Evolutionary conservation across 1,140 invertebrate species (phyloP), one percentile per base, ranked within the genome.

Genomic region (Chionoecetes opilio): DNA sequence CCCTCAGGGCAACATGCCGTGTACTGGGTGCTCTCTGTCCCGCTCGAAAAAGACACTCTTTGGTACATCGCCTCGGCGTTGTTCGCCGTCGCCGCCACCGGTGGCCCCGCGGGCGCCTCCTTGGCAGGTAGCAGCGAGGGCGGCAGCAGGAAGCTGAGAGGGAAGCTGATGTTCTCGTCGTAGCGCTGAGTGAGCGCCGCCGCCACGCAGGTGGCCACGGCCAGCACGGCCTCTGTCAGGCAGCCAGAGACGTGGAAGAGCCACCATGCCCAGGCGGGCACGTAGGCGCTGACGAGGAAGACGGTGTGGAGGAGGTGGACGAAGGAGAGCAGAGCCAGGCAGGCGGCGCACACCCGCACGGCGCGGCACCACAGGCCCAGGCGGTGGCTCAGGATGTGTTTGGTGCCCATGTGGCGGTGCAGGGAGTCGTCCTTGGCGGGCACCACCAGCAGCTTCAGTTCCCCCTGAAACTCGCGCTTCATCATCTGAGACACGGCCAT

Each of bases 21-120:
- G 63, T 94, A 94, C 82, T 94, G 94, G 26, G 94, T 94, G 37
- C 94, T 94, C 90, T 94, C 94, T 6, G 94, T 94, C 38, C 94
- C 94, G 91, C 94, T 94, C 5, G 94, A 94, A 38, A 91, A 94
- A 21, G 94, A 94, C 91, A 94, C 94, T 94, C 94, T 94, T 94
- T 94, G 94, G 90, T 92, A 92, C 86, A 91, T 63, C 26, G 82
- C 82, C 46, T 92, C 85, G 8, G 89, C 89, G 26, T 94, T 91
- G 8, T 41, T 91, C 46, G 46, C 46, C 46, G 46, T 53, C 11
- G 2, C 46, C 8, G 46, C 46, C 11, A 17, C 9, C 21, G 46
- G 46, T 53, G 46, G 46, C 46, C 11, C 46, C 46, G 46, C 46
- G 3, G 21, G 32, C 46, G 75, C 63, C 17, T 84, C 86, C 38